A percentile compares a stretch with the other conserved stretches of the same genome.
phyloP scores from a whole-genome alignment of 2,113 vertebrate species.

The Labeo catla region DNA sequence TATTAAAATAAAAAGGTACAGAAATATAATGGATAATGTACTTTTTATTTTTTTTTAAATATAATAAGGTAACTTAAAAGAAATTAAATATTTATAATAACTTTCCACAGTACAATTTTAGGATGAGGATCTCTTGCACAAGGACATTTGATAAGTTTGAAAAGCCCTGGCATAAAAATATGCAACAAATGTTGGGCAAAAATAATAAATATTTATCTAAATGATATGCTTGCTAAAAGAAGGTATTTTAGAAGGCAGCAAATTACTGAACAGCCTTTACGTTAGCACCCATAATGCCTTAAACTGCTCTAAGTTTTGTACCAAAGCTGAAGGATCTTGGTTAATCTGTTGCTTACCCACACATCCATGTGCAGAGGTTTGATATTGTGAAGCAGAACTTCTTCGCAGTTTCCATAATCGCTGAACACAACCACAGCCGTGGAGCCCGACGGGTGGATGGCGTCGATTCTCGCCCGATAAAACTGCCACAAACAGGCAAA shows the following conservation, averaged over 20 bases:
- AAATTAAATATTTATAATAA: too few relatives aligned
- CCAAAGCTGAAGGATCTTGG: background rate
- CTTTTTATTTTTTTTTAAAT: too few relatives aligned
- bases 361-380: slow-evolving; percentile 85
- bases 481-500: slow-evolving; percentile 76
- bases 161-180: too few relatives aligned
- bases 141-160: too few relatives aligned
- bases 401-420: slow-evolving; percentile 98
- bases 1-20: too few relatives aligned
- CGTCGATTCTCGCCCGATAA: slow-evolving; percentile 94
- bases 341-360: slow-evolving; percentile 79
- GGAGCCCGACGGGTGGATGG: slow-evolving; percentile 93
- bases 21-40: too few relatives aligned
- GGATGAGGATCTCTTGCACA: too few relatives aligned
- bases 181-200: too few relatives aligned
- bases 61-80: too few relatives aligned
- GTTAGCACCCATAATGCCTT: too few relatives aligned
- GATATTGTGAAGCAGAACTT: slow-evolving; percentile 95
- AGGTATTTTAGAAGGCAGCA: too few relatives aligned
- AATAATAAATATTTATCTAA: background rate
- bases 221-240: background rate
- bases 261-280: background rate
- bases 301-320: background rate
- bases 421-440: slow-evolving; percentile 97
- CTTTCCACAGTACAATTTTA: too few relatives aligned